These are phyloP conservation scores for Parnassius glacialis DNA, from an alignment of 2,888 invertebrate genomes.

Conservation along the genomic window DNA sequence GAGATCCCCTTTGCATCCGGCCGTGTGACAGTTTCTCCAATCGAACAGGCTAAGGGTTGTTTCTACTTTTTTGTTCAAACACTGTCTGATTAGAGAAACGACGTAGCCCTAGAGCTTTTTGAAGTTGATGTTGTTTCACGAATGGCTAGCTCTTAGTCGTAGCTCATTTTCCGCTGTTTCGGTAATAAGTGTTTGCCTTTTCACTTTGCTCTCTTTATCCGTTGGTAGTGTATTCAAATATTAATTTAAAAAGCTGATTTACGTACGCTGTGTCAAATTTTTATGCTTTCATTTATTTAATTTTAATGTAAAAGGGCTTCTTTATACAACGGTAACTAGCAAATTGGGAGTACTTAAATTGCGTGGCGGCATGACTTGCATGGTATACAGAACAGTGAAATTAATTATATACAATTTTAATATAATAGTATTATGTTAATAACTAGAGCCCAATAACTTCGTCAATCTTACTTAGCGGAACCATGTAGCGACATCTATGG, in stretches of 20 bases:
- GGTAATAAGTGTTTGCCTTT: constrained; percentile 61
- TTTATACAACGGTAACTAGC: too few relatives aligned
- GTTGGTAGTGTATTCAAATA: constrained; percentile 27
- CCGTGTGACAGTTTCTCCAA: constrained; percentile 77
- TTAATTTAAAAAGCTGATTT: constrained; percentile 11
- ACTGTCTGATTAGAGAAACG: constrained; percentile 73
- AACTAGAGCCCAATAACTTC: too few relatives aligned
- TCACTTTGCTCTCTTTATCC: constrained; percentile 32
- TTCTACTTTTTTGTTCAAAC: constrained; percentile 76
- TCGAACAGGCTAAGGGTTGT: constrained; percentile 66
- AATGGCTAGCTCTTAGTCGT: constrained; percentile 51
- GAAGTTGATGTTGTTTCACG: constrained; percentile 67
- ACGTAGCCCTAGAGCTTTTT: constrained; percentile 56
- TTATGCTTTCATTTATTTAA: not conserved
- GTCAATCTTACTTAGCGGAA: too few relatives aligned
- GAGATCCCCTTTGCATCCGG: constrained; percentile 80
- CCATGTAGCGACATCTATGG: too few relatives aligned
- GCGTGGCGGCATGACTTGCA: too few relatives aligned
- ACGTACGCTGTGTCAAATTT: not conserved
- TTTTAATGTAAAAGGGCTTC: not conserved
- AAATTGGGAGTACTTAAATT: too few relatives aligned
- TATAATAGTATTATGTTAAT: too few relatives aligned
- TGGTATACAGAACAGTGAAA: too few relatives aligned
- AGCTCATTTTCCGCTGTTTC: constrained; percentile 52
- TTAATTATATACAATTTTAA: too few relatives aligned